phyloP scores from a whole-genome alignment of 2,888 invertebrate species.

The Ditylenchus weischeri region DNA sequence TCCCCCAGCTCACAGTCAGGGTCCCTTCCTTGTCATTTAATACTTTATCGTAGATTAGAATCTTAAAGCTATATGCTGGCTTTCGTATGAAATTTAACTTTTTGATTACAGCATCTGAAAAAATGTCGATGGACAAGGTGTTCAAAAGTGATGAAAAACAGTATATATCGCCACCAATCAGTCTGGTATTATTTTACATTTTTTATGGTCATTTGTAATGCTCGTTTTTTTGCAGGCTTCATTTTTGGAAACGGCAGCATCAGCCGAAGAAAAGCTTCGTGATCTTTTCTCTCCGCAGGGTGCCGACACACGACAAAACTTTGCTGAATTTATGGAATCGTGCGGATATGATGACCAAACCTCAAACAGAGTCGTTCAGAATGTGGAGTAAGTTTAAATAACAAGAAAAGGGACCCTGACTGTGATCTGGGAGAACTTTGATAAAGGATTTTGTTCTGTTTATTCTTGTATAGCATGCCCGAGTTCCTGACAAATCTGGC shows the following conservation, averaged over 20 bases:
- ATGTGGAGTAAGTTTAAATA: slow-evolving; percentile 38
- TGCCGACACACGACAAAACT: slow-evolving; percentile 16
- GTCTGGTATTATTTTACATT: slow-evolving; percentile 12
- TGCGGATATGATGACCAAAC: slow-evolving; percentile 12
- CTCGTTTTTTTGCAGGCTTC: slow-evolving; percentile 5
- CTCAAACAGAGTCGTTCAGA: slow-evolving; percentile 20
- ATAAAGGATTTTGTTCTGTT: no score
- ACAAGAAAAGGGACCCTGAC: no score
- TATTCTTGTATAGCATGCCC: no score
- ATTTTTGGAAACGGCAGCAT: slow-evolving; percentile 28
- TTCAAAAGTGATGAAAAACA: slow-evolving; percentile 36
- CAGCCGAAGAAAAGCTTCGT: slow-evolving; percentile 20
- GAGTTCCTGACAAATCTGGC: no score
- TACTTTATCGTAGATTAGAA: no score
- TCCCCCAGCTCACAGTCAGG: no score
- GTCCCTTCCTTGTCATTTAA: no score
- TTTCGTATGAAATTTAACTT: neutral
- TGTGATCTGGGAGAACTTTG: no score
- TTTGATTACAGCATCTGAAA: neutral
- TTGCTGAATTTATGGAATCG: slow-evolving; percentile 16
- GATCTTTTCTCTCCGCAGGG: slow-evolving; percentile 21
- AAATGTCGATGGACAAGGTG: slow-evolving; percentile 44
- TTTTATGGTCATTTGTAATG: no score
- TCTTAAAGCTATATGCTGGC: no score
- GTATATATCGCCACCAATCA: slow-evolving; percentile 39